phyloP scores from a whole-genome alignment of 2,888 invertebrate species.

The Galerucella nymphaeae region DNA sequence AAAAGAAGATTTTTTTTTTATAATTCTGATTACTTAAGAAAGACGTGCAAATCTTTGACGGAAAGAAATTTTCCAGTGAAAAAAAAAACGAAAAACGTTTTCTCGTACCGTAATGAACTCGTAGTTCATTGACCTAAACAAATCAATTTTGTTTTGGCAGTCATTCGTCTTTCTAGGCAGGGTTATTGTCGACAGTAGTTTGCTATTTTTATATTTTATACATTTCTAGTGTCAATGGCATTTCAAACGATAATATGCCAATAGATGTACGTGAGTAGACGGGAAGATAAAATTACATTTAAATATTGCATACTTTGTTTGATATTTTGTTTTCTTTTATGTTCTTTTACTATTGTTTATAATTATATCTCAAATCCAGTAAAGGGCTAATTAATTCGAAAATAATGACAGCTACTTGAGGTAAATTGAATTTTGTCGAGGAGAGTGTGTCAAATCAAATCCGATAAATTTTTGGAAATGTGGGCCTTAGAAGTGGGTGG shows the following conservation, averaged over 20 bases:
- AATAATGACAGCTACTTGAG: no score
- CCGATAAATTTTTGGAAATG: no score
- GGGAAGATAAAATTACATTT: background rate
- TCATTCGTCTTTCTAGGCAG: slow-evolving; percentile 51
- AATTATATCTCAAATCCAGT: no score
- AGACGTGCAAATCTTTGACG: background rate
- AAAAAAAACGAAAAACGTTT: slow-evolving; percentile 18
- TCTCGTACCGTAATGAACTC: slow-evolving; percentile 30
- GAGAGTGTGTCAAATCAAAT: no score
- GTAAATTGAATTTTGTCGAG: no score
- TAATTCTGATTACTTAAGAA: background rate
- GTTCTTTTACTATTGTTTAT: no score
- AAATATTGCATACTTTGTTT: no score
- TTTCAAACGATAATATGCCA: slow-evolving; percentile 23
- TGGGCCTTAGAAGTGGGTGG: no score
- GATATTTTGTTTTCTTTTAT: no score
- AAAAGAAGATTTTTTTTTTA: background rate
- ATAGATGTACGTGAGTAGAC: slow-evolving; percentile 7
- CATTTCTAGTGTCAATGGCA: slow-evolving; percentile 35
- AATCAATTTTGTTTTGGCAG: slow-evolving; percentile 55
- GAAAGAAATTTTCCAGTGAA: slow-evolving; percentile 19
- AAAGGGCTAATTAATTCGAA: no score
- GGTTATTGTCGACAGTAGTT: slow-evolving; percentile 32
- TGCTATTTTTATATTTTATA: slow-evolving; percentile 29
- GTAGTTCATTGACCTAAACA: slow-evolving; percentile 53